phyloP scores from a whole-genome alignment of 2,888 invertebrate genomes.

The Poecilus cupreus region DNA sequence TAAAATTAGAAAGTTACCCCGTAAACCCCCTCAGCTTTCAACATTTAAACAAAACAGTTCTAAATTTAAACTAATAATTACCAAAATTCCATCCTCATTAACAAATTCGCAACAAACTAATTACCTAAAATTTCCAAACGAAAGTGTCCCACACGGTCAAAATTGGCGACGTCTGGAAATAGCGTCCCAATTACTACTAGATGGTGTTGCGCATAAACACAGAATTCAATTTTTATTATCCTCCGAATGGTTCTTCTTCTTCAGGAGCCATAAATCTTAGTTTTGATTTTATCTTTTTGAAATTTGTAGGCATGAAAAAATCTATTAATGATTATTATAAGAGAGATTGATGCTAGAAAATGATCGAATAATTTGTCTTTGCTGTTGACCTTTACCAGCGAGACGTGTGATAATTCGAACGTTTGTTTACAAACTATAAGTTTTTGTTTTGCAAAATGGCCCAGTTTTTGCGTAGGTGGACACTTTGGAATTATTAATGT shows the following conservation, averaged over 20 bases:
- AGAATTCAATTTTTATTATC: constrained; percentile 49
- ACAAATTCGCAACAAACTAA: too few relatives aligned
- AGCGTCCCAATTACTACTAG: too few relatives aligned
- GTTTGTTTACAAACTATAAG: constrained; percentile 32
- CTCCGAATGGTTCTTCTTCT: constrained; percentile 24
- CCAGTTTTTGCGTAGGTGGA: constrained; percentile 19
- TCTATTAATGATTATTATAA: constrained; percentile 54
- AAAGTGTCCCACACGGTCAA: too few relatives aligned
- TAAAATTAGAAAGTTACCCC: too few relatives aligned
- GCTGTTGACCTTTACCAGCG: constrained; percentile 32
- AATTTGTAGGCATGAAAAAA: constrained; percentile 36
- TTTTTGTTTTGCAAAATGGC: constrained; percentile 29
- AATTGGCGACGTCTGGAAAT: too few relatives aligned
- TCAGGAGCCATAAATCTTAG: constrained; percentile 46
- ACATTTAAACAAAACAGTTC: too few relatives aligned
- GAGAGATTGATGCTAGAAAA: constrained; percentile 43
- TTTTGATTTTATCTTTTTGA: constrained; percentile 54
- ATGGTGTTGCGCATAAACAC: constrained; percentile 26
- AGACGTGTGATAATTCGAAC: constrained; percentile 8
- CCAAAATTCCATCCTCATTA: too few relatives aligned
- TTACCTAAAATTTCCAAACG: too few relatives aligned
- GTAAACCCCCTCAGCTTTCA: too few relatives aligned
- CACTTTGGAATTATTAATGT: constrained; percentile 12
- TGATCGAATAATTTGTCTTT: constrained; percentile 49
- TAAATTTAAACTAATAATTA: too few relatives aligned